These are phyloP conservation scores for Thrips palmi DNA, from an alignment of 1,140 invertebrate species.

Conservation along the genomic window DNA sequence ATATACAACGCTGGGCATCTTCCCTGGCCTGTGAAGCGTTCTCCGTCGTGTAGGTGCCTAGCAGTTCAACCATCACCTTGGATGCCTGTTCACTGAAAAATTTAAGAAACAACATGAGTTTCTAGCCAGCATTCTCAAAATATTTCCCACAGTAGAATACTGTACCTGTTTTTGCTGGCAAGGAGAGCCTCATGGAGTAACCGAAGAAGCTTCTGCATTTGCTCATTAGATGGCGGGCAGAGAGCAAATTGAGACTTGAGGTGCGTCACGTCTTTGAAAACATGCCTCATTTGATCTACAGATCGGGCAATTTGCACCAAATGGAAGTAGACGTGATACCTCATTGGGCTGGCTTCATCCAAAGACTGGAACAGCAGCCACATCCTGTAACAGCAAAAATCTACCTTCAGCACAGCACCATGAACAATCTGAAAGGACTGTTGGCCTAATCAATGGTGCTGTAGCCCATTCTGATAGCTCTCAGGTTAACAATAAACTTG, in stretches of 20 bases:
- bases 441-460: no score
- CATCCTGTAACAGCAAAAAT: conserved; percentile 30
- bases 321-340: conserved; percentile 85
- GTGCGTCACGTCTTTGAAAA: conserved; percentile 61
- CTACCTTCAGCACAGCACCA: conserved; percentile 5
- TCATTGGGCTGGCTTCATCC: conserved; percentile 59
- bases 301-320: conserved; percentile 74
- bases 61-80: conserved; percentile 89
- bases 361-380: conserved; percentile 83
- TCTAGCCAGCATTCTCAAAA: conserved; percentile 2
- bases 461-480: no score
- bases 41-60: conserved; percentile 90
- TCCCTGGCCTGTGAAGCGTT: conserved; percentile 91
- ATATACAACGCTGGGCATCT: conserved; percentile 92
- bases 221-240: conserved; percentile 72
- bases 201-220: conserved; percentile 81
- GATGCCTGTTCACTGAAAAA: conserved; percentile 65
- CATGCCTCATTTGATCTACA: conserved; percentile 62
- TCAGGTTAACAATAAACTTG: no score
- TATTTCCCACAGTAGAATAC: neutral
- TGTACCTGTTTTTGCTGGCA: conserved; percentile 45
- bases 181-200: conserved; percentile 72
- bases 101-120: conserved; percentile 16
- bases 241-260: conserved; percentile 66
- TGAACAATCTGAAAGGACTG: no score